Evolutionary conservation across 2,797 vertebrate genomes (phyloP).

Genomic region (Xenentodon cancila): DNA sequence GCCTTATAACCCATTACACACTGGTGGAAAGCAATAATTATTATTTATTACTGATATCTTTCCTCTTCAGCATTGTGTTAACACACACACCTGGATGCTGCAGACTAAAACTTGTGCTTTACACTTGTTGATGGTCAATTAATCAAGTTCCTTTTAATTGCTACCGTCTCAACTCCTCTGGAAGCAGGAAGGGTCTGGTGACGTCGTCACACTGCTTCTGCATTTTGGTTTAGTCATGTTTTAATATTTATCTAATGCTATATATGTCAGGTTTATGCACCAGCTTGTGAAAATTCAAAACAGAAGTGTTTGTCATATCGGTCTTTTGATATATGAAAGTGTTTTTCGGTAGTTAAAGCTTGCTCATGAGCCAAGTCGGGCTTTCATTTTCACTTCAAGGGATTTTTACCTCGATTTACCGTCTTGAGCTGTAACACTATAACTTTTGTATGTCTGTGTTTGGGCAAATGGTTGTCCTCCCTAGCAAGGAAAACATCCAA

Average conservation of each 20-base stretch:
- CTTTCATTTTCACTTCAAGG: slow-evolving; percentile 20
- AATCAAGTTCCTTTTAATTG: not conserved
- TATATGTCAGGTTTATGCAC: not conserved
- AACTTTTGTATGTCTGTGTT: slow-evolving; percentile 22
- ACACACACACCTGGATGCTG: too few relatives aligned
- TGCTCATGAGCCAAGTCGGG: slow-evolving; percentile 7
- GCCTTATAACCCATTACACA: too few relatives aligned
- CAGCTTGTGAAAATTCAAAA: slow-evolving; percentile 9
- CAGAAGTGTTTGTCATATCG: not conserved
- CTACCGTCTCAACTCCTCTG: too few relatives aligned
- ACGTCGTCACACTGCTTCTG: too few relatives aligned
- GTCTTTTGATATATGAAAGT: not conserved
- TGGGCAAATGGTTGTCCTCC: slow-evolving; percentile 23
- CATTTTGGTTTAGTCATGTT: too few relatives aligned
- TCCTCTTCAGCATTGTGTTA: too few relatives aligned
- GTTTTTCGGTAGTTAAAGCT: not conserved
- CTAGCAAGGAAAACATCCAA: slow-evolving; percentile 17
- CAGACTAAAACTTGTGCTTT: too few relatives aligned
- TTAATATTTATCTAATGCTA: too few relatives aligned
- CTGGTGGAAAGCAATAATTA: too few relatives aligned
- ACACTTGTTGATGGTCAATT: slow-evolving; percentile 35
- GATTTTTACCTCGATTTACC: slow-evolving; percentile 17
- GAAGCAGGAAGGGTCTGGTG: too few relatives aligned
- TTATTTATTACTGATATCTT: too few relatives aligned
- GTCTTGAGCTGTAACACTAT: slow-evolving; percentile 8